Conservation (phyloP, 2,888 invertebrate genomes). For the Drosophila yooni region DNA sequence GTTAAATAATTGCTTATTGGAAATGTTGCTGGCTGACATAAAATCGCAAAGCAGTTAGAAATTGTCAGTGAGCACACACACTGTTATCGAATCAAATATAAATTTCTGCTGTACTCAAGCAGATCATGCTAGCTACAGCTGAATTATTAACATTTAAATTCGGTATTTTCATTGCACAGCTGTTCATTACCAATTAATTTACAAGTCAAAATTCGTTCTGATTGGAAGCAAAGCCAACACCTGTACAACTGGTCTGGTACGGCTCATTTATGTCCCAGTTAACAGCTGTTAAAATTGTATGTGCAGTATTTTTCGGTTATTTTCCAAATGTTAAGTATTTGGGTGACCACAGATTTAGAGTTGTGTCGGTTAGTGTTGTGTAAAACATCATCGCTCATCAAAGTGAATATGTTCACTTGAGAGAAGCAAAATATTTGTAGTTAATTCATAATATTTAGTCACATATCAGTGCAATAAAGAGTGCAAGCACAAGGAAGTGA, state of each 20-base stretch:
- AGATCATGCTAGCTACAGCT: conserved; percentile 21
- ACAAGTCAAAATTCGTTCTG: background rate
- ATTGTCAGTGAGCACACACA: conserved; percentile 10
- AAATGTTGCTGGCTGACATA: conserved; percentile 2
- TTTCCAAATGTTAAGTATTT: background rate
- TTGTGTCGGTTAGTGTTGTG: conserved; percentile 16
- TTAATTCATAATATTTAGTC: conserved; percentile 43
- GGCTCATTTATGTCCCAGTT: background rate
- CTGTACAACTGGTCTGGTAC: conserved; percentile 1
- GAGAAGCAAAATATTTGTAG: conserved; percentile 35
- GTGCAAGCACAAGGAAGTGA: conserved; percentile 10
- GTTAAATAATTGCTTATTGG: conserved; percentile 57
- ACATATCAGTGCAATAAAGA: conserved; percentile 50
- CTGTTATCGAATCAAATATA: conserved; percentile 11
- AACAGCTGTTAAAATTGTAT: conserved; percentile 1
- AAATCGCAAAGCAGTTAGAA: conserved; percentile 16
- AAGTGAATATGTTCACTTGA: conserved; percentile 32
- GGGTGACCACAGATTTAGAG: conserved; percentile 15
- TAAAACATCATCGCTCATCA: conserved; percentile 17
- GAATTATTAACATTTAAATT: background rate
- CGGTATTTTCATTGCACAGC: background rate
- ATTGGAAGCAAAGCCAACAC: background rate
- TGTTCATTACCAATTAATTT: background rate
- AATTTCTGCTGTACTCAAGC: conserved; percentile 4
- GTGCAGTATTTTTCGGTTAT: background rate